phyloP scores from a whole-genome alignment of 2,888 invertebrate species.

The Drosophila austrosaltans region DNA sequence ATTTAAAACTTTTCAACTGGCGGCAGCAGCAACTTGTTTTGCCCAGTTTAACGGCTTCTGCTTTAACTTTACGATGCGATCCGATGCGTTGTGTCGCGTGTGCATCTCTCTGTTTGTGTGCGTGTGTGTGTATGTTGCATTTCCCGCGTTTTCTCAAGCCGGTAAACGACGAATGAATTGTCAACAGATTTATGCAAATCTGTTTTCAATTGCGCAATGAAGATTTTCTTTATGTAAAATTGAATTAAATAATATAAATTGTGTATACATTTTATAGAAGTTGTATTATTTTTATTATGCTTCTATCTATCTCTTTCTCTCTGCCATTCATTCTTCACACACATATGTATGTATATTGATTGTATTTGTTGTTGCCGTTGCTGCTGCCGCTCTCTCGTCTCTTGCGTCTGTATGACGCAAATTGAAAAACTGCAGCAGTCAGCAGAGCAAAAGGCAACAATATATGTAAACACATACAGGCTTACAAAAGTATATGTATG shows the following conservation, averaged over 20 bases:
- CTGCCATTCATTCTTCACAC: constrained; percentile 13
- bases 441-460: constrained; percentile 32
- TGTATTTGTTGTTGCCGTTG: constrained; percentile 2
- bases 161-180: not conserved
- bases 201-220: constrained; percentile 35
- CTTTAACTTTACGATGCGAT: constrained; percentile 18
- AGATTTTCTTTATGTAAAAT: constrained; percentile 9
- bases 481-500: not conserved
- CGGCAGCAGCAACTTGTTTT: constrained; percentile 36
- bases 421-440: constrained; percentile 52
- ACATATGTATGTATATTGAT: constrained; percentile 36
- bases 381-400: not conserved
- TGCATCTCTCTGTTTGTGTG: constrained; percentile 13
- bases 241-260: constrained; percentile 36
- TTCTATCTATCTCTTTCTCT: constrained; percentile 1
- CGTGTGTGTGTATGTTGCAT: constrained; percentile 26
- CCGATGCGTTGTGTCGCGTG: constrained; percentile 18
- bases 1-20: constrained; percentile 31
- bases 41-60: constrained; percentile 42
- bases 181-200: constrained; percentile 7
- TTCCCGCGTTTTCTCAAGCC: constrained; percentile 41
- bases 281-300: constrained; percentile 18
- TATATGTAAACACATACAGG: constrained; percentile 26
- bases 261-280: constrained; percentile 35
- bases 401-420: constrained; percentile 63